Evolutionary conservation across 35 echinoderm and acorn worm genomes (phyloP), one percentile per base, ranked within the genome.

Genomic region (Lytechinus pictus): DNA sequence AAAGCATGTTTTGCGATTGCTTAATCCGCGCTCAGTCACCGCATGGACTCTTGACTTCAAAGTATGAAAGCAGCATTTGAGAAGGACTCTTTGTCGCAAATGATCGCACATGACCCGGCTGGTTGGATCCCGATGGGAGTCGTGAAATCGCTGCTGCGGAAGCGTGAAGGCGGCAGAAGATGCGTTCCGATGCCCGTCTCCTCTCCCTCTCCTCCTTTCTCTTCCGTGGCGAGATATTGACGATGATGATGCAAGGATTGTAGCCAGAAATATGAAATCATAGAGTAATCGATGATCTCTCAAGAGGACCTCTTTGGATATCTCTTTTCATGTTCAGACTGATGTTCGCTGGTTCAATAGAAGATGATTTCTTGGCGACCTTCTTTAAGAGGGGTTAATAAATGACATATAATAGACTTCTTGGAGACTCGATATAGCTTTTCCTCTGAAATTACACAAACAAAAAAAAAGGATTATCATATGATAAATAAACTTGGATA

Each of bases 131-230:
- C 66, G 16, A 24, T 79, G 66, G 66, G 66, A 79, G 66, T 24
- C 66, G n/a, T 79, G 66, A 79, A 79, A 79, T 79, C 66, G 66
- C 66, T 79, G 66, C 66, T 79, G 66, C 66, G 66, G 66, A 79
- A 79, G 66, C 66, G 66, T 79, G 66, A 79, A 79, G 66, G 66
- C 66, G 66, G 66, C 66, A 79, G 66, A 79, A 71, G 66, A 79
- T 79, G 66, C 66, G 14, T 79, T 79, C 66, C 66, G 4, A 79
- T 79, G 21, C 66, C 66, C 66, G 7, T 79, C 66, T 79, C 66
- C 66, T 79, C 66, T 16, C 66, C n/a, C 21, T 79, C 56, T 58
- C 56, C 13, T 9, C 13, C 56, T 8, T 13, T 58, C 56, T 58
- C 56, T 10, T 8, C 56, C 56, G 1, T 58, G 56, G 33, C 13